These are phyloP conservation scores for Crossaster papposus DNA, from an alignment of 53 echinoderm and acorn worm species.

Conservation along the genomic window DNA sequence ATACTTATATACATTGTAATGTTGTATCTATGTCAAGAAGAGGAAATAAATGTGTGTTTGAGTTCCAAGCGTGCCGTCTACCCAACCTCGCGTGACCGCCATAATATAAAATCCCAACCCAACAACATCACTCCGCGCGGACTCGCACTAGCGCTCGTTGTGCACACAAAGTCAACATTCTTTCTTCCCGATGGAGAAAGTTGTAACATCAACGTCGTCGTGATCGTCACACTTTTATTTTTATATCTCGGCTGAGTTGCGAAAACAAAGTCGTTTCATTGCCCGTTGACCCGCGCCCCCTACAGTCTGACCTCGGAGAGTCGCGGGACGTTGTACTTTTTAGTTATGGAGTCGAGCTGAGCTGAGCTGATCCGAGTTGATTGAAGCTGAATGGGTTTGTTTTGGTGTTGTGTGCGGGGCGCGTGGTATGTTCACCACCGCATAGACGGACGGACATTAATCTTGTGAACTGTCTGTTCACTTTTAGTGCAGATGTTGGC, in stretches of 20 bases:
- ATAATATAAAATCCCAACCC: constrained; percentile 17
- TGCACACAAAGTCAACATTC: constrained; percentile 31
- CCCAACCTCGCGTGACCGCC: neutral
- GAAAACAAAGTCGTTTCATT: neutral
- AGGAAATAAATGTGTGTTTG: too few relatives aligned
- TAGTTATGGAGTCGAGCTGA: neutral
- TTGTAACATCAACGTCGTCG: constrained; percentile 33
- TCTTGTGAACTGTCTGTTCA: neutral
- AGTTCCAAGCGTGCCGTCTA: constrained; percentile 15
- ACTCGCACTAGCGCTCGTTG: constrained; percentile 2
- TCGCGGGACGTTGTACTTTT: constrained; percentile 42
- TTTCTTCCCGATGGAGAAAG: constrained; percentile 4
- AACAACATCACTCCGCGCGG: constrained; percentile 3
- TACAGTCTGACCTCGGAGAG: constrained; percentile 4
- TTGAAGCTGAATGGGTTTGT: neutral
- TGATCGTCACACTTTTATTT: neutral
- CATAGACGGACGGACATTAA: constrained; percentile 3
- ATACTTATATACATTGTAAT: too few relatives aligned
- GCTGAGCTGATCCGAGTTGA: neutral
- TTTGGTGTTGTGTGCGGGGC: neutral
- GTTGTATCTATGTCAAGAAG: too few relatives aligned
- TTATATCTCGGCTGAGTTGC: neutral
- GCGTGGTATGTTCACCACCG: neutral
- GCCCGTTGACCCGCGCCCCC: constrained; percentile 16
- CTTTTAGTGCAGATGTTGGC: constrained; percentile 17